These are phyloP conservation scores for Theodoxus fluviatilis DNA, from an alignment of 2,888 invertebrate species.

Conservation along the genomic window DNA sequence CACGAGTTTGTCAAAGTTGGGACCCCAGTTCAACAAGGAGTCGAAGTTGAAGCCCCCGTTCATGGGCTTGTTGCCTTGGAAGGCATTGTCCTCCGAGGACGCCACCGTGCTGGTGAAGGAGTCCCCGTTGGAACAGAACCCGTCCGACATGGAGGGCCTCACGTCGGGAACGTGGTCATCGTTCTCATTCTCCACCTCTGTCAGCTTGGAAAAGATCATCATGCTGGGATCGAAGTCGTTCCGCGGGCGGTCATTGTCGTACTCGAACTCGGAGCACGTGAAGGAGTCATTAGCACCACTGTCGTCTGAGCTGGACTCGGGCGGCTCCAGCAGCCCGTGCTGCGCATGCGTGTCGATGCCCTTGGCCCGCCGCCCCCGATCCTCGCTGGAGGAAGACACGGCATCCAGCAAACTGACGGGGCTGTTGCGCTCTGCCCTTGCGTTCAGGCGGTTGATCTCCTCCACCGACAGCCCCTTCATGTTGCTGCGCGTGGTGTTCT, in stretches of 20 bases:
- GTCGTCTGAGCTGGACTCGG: constrained; percentile 76
- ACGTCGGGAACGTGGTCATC: constrained; percentile 45
- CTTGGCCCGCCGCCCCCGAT: constrained; percentile 24
- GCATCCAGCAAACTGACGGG: constrained; percentile 90
- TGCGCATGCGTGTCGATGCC: background rate
- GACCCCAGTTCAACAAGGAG: constrained; percentile 93
- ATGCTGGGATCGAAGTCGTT: constrained; percentile 66
- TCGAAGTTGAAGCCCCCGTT: constrained; percentile 89
- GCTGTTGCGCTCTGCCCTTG: constrained; percentile 83
- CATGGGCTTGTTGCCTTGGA: constrained; percentile 33
- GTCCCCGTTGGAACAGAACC: constrained; percentile 91
- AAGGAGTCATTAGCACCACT: constrained; percentile 93
- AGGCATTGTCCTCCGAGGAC: constrained; percentile 84
- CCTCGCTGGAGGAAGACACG: constrained; percentile 78
- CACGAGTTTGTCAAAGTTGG: constrained; percentile 92
- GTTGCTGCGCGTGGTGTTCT: constrained; percentile 21
- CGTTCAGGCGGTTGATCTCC: constrained; percentile 89
- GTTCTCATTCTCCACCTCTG: constrained; percentile 60
- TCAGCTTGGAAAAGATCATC: constrained; percentile 71
- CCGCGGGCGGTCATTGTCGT: constrained; percentile 75
- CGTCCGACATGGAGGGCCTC: constrained; percentile 74
- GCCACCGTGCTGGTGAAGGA: constrained; percentile 82
- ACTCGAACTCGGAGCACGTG: constrained; percentile 97
- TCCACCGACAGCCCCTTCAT: constrained; percentile 86
- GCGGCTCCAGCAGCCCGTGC: constrained; percentile 62